phyloP scores from a whole-genome alignment of 2,797 vertebrate genomes.

The Somateria mollissima region DNA sequence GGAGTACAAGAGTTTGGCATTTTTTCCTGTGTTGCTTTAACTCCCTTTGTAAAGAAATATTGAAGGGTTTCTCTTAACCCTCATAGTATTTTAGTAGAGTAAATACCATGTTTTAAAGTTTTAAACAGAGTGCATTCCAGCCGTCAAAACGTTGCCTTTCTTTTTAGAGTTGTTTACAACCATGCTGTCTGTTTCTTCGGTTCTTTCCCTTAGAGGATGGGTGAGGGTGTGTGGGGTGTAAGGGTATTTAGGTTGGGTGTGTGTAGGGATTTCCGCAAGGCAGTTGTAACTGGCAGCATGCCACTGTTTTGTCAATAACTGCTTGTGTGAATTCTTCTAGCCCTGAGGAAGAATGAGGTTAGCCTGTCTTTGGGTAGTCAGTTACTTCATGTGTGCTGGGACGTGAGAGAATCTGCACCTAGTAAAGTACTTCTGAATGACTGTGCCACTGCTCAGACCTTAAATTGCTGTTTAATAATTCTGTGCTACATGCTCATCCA shows the following conservation, averaged over 20 bases:
- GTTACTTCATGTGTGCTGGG: background rate
- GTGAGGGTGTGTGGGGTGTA: background rate
- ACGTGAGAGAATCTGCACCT: background rate
- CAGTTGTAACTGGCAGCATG: background rate
- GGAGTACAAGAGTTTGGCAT: background rate
- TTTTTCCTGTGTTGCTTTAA: background rate
- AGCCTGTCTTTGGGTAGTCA: background rate
- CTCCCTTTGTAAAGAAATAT: background rate
- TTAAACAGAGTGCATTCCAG: background rate
- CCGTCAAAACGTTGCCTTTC: background rate
- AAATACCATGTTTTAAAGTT: background rate
- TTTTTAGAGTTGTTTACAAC: background rate
- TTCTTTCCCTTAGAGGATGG: background rate
- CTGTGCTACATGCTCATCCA: rapidly evolving
- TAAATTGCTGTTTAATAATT: background rate
- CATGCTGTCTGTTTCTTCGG: background rate
- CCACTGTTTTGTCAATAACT: background rate
- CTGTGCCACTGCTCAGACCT: background rate
- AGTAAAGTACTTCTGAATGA: background rate
- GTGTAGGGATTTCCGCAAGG: background rate
- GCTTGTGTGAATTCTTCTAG: background rate
- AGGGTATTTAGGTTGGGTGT: background rate
- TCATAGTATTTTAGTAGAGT: background rate
- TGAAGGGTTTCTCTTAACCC: background rate
- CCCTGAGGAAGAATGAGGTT: background rate